Base-by-base conservation (phyloP, 2,888 invertebrate species). In the Sarcophaga carnaria region DNA sequence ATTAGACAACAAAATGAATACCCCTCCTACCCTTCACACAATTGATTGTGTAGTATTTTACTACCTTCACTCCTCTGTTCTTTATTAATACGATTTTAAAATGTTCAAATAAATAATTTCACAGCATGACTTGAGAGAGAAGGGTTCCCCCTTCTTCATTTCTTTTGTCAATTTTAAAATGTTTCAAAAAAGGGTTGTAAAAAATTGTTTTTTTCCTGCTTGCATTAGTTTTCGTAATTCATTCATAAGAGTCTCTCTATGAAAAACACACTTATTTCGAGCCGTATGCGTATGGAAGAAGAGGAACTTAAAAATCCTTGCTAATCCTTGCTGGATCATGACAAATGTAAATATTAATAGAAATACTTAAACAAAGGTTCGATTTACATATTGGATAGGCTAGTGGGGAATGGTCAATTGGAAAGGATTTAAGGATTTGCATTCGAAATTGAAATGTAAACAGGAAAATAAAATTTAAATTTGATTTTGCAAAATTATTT, bases 31-130 rank as follows among this genome's bases (percentile, higher is more conserved):
- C 60, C 59, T 60, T 27, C 37, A 54, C 17, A 54, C 54, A 54
- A 54, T 54, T 54, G 54, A 45, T 66, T 67, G 67, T 54, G 54
- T 37, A 2, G 14, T 17, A 17, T 54, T 54, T 54, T 45, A 54
- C 54, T 47, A 14, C 54, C 54, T 17, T 54, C 17, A 54, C 17
- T 14, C 54, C 17, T 69, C 45, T 78, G 14, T 70, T 64, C 76
- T 78, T 83, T 84, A 80, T 85, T 79, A 87, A 87, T 87, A 79
- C 90, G 91, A 91, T 91, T 91, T 91, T 91, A 91, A 91, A 91
- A 85, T 87, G 82, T 77, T 89, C 88, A 89, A 85, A 88, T 87
- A 89, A 85, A 88, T 88, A 90, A 90, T 80, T 87, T 83, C 85
- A 70, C 85, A 87, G 85, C 81, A 87, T 83, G 85, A 85, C 87